Percentiles rank a stretch among this genome's conserved stretches.
These are phyloP conservation scores for Uropetala carovei DNA, from an alignment of 2,888 invertebrate species.

Conservation along the genomic window DNA sequence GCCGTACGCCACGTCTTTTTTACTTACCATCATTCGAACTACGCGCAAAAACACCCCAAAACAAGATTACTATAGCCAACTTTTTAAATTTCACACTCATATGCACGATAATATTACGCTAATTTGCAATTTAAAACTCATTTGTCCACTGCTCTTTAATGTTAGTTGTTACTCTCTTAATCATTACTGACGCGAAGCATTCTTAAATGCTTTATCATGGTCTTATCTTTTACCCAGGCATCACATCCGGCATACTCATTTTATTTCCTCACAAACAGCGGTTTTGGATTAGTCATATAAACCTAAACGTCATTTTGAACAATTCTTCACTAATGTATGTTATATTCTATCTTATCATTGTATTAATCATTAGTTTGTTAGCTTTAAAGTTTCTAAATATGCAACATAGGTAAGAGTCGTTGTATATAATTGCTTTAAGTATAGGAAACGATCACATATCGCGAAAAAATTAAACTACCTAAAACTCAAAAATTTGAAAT, in stretches of 20 bases:
- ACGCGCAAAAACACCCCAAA: not conserved
- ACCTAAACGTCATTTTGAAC: too few relatives aligned
- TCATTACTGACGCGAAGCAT: not conserved
- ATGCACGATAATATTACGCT: not conserved
- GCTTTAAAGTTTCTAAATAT: too few relatives aligned
- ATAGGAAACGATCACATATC: too few relatives aligned
- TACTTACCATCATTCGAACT: not conserved
- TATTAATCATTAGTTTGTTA: too few relatives aligned
- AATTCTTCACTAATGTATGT: too few relatives aligned
- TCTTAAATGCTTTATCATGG: not conserved
- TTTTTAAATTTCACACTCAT: not conserved
- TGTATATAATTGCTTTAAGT: too few relatives aligned
- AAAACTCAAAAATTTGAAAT: too few relatives aligned
- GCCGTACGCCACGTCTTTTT: not conserved
- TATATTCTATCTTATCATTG: too few relatives aligned
- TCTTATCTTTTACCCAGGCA: not conserved
- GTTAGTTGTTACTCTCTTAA: not conserved
- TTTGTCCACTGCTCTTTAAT: not conserved
- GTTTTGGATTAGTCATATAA: not conserved
- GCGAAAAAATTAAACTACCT: too few relatives aligned
- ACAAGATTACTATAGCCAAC: not conserved
- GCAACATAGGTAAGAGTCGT: too few relatives aligned
- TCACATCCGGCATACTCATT: not conserved
- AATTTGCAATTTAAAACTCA: not conserved
- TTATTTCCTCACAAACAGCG: not conserved